phyloP scores from a whole-genome alignment of 2,888 invertebrate genomes.

The Tenthredo livida region DNA sequence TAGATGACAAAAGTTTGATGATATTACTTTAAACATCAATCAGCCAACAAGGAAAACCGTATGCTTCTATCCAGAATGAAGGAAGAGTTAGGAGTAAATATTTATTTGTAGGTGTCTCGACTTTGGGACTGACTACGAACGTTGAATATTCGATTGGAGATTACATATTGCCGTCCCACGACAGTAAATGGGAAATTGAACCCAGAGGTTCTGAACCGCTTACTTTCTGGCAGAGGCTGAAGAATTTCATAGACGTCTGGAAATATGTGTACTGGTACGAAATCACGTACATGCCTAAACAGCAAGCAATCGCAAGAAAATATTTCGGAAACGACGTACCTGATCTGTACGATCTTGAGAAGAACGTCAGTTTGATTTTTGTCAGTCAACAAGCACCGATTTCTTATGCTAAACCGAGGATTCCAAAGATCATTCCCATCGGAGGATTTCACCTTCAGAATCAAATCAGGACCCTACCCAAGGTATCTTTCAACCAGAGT shows the following conservation, averaged over 20 bases:
- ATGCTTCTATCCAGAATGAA: too few species aligned
- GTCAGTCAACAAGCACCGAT: conserved; percentile 57
- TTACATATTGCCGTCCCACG: conserved; percentile 60
- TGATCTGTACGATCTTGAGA: conserved; percentile 55
- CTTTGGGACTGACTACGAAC: neutral
- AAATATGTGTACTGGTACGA: conserved; percentile 18
- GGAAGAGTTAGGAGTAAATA: neutral
- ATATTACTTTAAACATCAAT: too few species aligned
- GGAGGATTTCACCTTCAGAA: conserved; percentile 50
- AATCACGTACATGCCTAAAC: conserved; percentile 11
- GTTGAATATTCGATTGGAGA: conserved; percentile 58
- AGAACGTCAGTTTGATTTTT: conserved; percentile 60
- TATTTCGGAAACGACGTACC: conserved; percentile 59
- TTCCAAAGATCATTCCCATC: conserved; percentile 60
- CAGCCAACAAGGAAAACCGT: too few species aligned
- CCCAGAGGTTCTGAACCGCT: conserved; percentile 50
- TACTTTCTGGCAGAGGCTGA: conserved; percentile 60
- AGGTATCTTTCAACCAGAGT: neutral
- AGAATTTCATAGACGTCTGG: conserved; percentile 56
- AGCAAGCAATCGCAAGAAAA: conserved; percentile 56
- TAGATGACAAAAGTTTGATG: too few species aligned
- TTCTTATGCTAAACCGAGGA: conserved; percentile 52
- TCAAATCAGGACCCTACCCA: neutral
- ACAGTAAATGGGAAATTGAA: conserved; percentile 64
- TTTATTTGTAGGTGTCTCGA: neutral